Evolutionary conservation across 2,888 invertebrate species (phyloP).

Genomic region (Ceraclea dissimilis): DNA sequence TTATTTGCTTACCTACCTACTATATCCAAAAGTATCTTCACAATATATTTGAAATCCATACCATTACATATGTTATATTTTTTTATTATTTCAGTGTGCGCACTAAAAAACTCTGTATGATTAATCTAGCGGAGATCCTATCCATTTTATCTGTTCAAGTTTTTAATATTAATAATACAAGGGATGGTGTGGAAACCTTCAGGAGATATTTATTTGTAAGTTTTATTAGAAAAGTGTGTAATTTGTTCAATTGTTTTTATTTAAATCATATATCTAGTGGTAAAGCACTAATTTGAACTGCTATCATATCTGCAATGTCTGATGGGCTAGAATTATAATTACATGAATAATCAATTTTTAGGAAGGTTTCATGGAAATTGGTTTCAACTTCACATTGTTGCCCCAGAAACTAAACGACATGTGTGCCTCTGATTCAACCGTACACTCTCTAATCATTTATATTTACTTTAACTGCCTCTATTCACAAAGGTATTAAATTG

Average conservation of each 20-base stretch:
- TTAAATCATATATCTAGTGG: no score
- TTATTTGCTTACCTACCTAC: background rate
- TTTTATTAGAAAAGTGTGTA: background rate
- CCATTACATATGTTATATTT: no score
- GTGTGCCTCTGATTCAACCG: slow-evolving; percentile 11
- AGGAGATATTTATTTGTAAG: slow-evolving; percentile 20
- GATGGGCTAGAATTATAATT: no score
- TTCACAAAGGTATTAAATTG: slow-evolving; percentile 11
- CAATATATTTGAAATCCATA: no score
- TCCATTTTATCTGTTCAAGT: slow-evolving; percentile 11
- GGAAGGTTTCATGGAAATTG: slow-evolving; percentile 20
- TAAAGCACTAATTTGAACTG: no score
- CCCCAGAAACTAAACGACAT: slow-evolving; percentile 14
- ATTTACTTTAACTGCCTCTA: slow-evolving; percentile 21
- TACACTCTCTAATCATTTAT: slow-evolving; percentile 18
- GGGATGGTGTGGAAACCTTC: slow-evolving; percentile 13
- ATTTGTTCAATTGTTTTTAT: background rate
- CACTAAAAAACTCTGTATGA: slow-evolving; percentile 15
- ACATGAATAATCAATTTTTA: slow-evolving; percentile 11
- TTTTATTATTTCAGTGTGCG: slow-evolving; percentile 13
- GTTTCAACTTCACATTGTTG: slow-evolving; percentile 14
- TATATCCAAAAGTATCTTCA: background rate
- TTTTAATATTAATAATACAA: background rate
- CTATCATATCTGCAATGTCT: no score
- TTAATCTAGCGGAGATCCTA: slow-evolving; percentile 19